These are phyloP conservation scores for Tinea semifulvella DNA, from an alignment of 2,888 invertebrate genomes.

Conservation along the genomic window DNA sequence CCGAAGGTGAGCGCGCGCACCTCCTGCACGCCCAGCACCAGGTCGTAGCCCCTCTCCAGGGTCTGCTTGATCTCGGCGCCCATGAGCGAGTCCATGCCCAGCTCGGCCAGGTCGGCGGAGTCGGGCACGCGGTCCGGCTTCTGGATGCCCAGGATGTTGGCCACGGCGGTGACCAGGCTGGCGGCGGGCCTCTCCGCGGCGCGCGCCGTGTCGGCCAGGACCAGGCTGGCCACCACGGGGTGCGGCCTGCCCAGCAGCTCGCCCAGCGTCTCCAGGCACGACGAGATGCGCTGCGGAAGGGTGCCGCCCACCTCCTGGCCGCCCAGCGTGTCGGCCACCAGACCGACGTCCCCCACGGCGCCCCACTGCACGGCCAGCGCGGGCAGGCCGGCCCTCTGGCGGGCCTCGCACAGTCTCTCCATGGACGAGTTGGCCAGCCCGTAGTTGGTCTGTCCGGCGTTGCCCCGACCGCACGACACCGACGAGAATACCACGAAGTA, in stretches of 20 bases:
- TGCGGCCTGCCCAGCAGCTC: slow-evolving; percentile 89
- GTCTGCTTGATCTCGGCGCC: slow-evolving; percentile 98
- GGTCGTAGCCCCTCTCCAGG: slow-evolving; percentile 90
- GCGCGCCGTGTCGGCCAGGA: slow-evolving; percentile 86
- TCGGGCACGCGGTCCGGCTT: slow-evolving; percentile 63
- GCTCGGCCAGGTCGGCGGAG: slow-evolving; percentile 84
- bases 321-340: slow-evolving; percentile 89
- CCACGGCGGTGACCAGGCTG: slow-evolving; percentile 79
- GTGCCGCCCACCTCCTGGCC: slow-evolving; percentile 95
- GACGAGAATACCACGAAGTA: slow-evolving; percentile 97
- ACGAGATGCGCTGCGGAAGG: slow-evolving; percentile 93
- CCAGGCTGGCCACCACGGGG: slow-evolving; percentile 83
- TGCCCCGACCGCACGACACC: slow-evolving; percentile 95
- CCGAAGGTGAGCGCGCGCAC: slow-evolving; percentile 86
- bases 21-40: slow-evolving; percentile 90
- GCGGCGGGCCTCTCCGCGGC: slow-evolving; percentile 58
- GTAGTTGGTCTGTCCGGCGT: slow-evolving; percentile 96
- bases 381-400: slow-evolving; percentile 85
- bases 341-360: slow-evolving; percentile 96
- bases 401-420: slow-evolving; percentile 92
- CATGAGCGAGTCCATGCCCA: slow-evolving; percentile 99
- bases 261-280: slow-evolving; percentile 90
- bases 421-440: slow-evolving; percentile 97
- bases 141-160: slow-evolving; percentile 80
- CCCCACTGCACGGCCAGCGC: slow-evolving; percentile 97